These are phyloP conservation scores for Corythaixoides concolor DNA, from an alignment of 2,113 vertebrate genomes.

Conservation along the genomic window DNA sequence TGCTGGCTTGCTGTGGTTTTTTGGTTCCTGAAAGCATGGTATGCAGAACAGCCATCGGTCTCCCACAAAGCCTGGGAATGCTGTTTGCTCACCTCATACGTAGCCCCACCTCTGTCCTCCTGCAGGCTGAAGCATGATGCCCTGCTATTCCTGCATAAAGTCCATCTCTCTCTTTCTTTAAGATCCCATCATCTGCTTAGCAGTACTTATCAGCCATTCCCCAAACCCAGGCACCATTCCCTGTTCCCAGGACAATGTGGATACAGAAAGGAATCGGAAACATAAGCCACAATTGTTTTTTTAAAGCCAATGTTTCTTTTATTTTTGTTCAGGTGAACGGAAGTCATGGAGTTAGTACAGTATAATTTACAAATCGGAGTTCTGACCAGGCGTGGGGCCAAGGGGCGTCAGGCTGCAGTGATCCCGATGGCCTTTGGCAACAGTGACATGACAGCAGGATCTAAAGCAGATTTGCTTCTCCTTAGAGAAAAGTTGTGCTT, in stretches of 20 bases:
- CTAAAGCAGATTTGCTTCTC: background rate
- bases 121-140: background rate
- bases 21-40: background rate
- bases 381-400: background rate
- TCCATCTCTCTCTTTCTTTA: background rate
- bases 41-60: background rate
- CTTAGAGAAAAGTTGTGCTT: slow-evolving; percentile 19
- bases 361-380: slow-evolving; percentile 12
- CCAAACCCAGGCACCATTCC: background rate
- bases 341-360: slow-evolving; percentile 50
- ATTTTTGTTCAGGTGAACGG: slow-evolving; percentile 60
- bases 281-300: background rate
- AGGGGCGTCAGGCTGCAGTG: background rate
- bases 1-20: background rate
- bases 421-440: slow-evolving; percentile 40
- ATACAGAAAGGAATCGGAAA: background rate
- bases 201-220: background rate
- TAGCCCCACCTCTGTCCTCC: background rate
- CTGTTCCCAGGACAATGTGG: fast-evolving
- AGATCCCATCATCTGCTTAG: background rate
- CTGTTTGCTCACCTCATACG: background rate
- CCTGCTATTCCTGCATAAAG: background rate
- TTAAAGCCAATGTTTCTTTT: slow-evolving; percentile 44
- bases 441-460: background rate
- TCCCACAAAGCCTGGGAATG: background rate